These are phyloP conservation scores for Ischnura elegans DNA, from an alignment of 2,888 invertebrate genomes.

Conservation along the genomic window DNA sequence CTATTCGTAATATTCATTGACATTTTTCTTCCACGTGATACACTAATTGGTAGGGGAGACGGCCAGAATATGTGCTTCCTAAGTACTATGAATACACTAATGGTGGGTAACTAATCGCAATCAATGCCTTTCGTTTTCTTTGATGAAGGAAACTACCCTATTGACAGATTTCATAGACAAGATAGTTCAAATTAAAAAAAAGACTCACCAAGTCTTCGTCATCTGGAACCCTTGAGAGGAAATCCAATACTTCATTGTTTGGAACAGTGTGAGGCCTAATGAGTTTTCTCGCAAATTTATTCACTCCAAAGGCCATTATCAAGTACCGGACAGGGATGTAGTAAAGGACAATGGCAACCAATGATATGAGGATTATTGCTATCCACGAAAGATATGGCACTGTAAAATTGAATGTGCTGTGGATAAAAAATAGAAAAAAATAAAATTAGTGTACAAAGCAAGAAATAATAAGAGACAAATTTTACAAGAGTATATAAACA, in stretches of 20 bases:
- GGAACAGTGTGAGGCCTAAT: slow-evolving; percentile 96
- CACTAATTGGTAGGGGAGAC: too few relatives aligned
- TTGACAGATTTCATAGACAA: too few relatives aligned
- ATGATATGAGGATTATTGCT: slow-evolving; percentile 88
- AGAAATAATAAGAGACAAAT: not conserved
- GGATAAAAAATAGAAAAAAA: slow-evolving; percentile 77
- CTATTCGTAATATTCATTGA: too few relatives aligned
- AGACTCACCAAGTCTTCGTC: slow-evolving; percentile 94
- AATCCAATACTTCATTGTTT: slow-evolving; percentile 97
- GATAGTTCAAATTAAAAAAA: slow-evolving; percentile 72
- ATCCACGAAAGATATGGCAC: slow-evolving; percentile 97
- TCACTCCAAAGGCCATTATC: slow-evolving; percentile 95
- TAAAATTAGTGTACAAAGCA: slow-evolving; percentile 69
- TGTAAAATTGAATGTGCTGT: slow-evolving; percentile 96
- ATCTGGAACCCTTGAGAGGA: slow-evolving; percentile 95
- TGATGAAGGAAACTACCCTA: too few relatives aligned
- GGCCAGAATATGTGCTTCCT: too few relatives aligned
- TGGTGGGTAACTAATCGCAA: too few relatives aligned
- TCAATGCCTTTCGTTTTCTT: too few relatives aligned
- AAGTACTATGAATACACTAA: too few relatives aligned
- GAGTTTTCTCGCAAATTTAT: slow-evolving; percentile 97
- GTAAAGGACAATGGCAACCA: slow-evolving; percentile 90
- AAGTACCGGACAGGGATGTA: slow-evolving; percentile 93
- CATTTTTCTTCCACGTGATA: too few relatives aligned
- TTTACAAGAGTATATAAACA: too few relatives aligned